Conservation (phyloP, 2,113 vertebrate species). For the Mus spicilegus region DNA sequence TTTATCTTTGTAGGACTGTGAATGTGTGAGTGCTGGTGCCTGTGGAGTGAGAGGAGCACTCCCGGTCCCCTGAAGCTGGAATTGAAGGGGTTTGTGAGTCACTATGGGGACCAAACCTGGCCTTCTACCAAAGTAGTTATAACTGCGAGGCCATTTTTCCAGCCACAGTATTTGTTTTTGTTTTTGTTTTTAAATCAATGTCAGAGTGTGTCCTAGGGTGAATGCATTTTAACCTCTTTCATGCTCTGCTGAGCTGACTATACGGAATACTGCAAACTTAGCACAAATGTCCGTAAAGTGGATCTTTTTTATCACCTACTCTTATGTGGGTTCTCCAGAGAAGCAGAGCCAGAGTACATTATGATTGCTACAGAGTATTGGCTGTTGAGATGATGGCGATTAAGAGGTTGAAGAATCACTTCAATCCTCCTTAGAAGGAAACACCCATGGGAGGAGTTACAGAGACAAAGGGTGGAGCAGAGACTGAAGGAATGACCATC, state of each 20-base stretch:
- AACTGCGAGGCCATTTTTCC: neutral
- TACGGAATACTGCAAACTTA: neutral
- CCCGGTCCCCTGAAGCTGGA: neutral
- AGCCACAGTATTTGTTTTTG: neutral
- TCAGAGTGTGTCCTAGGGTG: neutral
- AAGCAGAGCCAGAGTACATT: neutral
- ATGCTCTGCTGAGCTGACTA: neutral
- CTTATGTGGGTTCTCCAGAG: neutral
- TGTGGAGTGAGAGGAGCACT: neutral
- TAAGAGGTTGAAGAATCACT: neutral
- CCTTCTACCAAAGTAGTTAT: neutral
- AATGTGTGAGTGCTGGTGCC: neutral
- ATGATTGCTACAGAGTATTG: neutral
- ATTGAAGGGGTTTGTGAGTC: no score
- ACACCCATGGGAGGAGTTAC: no score
- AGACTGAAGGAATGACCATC: no score
- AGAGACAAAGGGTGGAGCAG: no score
- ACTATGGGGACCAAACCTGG: neutral
- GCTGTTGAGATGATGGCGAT: neutral
- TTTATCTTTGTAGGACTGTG: neutral
- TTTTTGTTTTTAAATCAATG: neutral
- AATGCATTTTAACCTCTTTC: neutral
- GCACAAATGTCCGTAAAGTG: constrained; percentile 11
- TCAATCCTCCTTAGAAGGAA: no score
- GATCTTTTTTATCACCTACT: neutral